These are phyloP conservation scores for Otolemur crassicaudatus DNA, from an alignment of 2,797 vertebrate species.

Conservation along the genomic window DNA sequence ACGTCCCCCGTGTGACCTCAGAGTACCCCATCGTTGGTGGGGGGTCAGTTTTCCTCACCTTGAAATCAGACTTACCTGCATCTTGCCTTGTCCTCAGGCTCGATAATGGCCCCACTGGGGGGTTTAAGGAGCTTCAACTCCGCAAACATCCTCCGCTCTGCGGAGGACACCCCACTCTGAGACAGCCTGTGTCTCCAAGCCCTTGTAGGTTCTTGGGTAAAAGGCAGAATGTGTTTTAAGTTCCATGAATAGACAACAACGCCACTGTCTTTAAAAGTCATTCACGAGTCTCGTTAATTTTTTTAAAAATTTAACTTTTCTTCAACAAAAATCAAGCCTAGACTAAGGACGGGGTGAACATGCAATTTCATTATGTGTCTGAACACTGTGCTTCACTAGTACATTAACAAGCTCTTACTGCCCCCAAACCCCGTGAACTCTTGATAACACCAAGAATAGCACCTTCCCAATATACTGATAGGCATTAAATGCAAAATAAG, in stretches of 20 bases:
- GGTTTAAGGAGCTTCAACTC: neutral
- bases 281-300: neutral
- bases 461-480: conserved; percentile 45
- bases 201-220: neutral
- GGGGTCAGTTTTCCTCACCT: neutral
- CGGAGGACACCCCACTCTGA: no score
- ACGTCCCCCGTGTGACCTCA: neutral
- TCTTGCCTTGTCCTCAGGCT: neutral
- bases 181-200: accelerated
- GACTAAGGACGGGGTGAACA: neutral
- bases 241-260: neutral
- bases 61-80: neutral
- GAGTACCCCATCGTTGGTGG: neutral
- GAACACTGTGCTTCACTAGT: neutral
- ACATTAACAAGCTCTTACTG: neutral
- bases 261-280: conserved; percentile 24
- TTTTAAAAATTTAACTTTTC: neutral
- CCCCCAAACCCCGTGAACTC: neutral
- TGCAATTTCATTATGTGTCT: neutral
- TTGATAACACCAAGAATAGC: conserved; percentile 33
- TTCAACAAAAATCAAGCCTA: neutral
- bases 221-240: conserved; percentile 23
- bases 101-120: neutral
- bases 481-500: conserved; percentile 66
- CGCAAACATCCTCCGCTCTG: accelerated